A percentile compares a stretch with the other conserved stretches of the same genome.
These are phyloP conservation scores for Eclectus roratus DNA, from an alignment of 2,113 vertebrate genomes.

Conservation along the genomic window DNA sequence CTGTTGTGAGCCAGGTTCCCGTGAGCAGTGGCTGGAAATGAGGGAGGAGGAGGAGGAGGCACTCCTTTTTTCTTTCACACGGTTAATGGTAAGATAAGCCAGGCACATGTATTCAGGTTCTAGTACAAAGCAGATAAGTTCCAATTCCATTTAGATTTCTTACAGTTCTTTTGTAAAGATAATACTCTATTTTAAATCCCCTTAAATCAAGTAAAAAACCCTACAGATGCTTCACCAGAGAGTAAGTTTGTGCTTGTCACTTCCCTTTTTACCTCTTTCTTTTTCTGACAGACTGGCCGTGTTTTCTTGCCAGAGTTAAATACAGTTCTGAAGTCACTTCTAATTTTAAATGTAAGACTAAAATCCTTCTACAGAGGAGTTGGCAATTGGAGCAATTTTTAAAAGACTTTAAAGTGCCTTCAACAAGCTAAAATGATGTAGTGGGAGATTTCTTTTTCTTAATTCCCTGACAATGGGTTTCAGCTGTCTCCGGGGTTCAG, in stretches of 20 bases:
- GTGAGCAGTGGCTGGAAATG: not conserved
- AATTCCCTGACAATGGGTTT: not conserved
- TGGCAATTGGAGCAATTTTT: slow-evolving; percentile 47
- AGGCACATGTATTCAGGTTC: not conserved
- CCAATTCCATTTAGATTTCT: not conserved
- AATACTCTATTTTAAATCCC: not conserved
- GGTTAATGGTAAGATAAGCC: not conserved
- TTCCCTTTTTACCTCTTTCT: slow-evolving; percentile 44
- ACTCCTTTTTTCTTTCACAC: slow-evolving; percentile 15
- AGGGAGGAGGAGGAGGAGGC: slow-evolving; percentile 19
- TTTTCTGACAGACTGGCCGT: not conserved
- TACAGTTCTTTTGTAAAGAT: not conserved
- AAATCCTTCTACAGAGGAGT: not conserved
- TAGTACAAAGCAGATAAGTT: not conserved
- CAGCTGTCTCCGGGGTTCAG: not conserved
- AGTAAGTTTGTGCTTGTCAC: slow-evolving; percentile 1
- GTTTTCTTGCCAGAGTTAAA: slow-evolving; percentile 13
- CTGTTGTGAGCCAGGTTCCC: slow-evolving; percentile 26
- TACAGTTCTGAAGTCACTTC: not conserved
- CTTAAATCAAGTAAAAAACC: not conserved
- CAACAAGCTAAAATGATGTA: not conserved
- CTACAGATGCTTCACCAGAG: not conserved
- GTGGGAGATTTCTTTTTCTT: not conserved
- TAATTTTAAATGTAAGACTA: not conserved
- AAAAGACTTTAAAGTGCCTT: slow-evolving; percentile 56